Percentiles rank a stretch among this genome's conserved stretches.
Evolutionary conservation across 1,140 invertebrate species (phyloP).

Genomic region (Apocrypta bakeri): DNA sequence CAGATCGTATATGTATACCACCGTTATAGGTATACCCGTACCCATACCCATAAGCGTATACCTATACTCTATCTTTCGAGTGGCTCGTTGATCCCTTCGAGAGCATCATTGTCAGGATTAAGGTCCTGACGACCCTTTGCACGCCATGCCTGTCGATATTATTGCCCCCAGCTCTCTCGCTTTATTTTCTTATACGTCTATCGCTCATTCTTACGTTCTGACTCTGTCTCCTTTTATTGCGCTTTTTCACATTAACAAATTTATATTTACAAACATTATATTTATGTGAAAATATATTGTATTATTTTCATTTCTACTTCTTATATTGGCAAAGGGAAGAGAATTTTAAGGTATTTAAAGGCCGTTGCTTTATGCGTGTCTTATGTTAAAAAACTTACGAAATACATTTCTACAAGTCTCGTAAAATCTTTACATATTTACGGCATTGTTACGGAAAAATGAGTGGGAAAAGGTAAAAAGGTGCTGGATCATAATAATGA

Average conservation of each 20-base stretch:
- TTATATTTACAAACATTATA: too few relatives aligned
- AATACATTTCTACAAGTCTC: too few relatives aligned
- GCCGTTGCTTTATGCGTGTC: too few relatives aligned
- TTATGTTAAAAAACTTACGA: too few relatives aligned
- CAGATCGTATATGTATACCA: not conserved
- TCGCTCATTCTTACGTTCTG: not conserved
- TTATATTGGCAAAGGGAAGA: too few relatives aligned
- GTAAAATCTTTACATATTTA: too few relatives aligned
- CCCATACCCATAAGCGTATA: conserved; percentile 49
- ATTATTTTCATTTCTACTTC: too few relatives aligned
- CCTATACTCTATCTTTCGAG: conserved; percentile 53
- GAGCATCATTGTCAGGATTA: conserved; percentile 67
- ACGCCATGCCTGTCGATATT: conserved; percentile 29
- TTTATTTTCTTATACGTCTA: too few relatives aligned
- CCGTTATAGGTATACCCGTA: conserved; percentile 58
- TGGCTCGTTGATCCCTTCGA: conserved; percentile 68
- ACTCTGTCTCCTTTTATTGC: too few relatives aligned
- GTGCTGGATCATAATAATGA: not conserved
- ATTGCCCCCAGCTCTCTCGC: conserved; percentile 19
- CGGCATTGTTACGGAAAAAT: too few relatives aligned
- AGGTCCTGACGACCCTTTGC: conserved; percentile 26
- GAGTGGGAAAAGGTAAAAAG: not conserved
- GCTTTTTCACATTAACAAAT: too few relatives aligned
- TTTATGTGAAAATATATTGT: not conserved
- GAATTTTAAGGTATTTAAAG: too few relatives aligned